Evolutionary conservation across 2,797 vertebrate genomes (phyloP), one percentile per base, ranked within the genome.

Genomic region (Liasis olivaceus): DNA sequence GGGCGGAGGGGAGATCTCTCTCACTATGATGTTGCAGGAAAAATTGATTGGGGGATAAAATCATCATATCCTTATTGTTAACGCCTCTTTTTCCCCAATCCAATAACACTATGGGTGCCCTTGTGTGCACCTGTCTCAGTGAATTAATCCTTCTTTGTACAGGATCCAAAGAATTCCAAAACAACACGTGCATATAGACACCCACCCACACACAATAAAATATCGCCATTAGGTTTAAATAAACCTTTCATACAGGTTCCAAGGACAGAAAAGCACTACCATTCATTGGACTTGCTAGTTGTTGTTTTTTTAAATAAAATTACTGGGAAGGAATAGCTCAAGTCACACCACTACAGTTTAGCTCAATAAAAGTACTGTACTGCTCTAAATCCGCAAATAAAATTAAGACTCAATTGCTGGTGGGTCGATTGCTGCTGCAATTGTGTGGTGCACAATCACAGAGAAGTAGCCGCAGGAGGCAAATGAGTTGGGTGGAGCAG

Each of bases 311-410:
- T 87, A 90, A 93, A 91, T 91, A 94, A 93, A 92, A 66, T 0
- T 60, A 90, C 0, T 94, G 93, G 66, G 42, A 95, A 95, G 11
- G n/a, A 42, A 4, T 24, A 26, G 14, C 89, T 94, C 94, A 93
- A 77, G 47, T 91, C 92, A 94, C 54, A 66, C 91, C 91, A 92
- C 94, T 72, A 90, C 93, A 90, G 56, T 92, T 93, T 81, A 77
- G 89, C 91, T 94, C 91, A 95, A 94, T 91, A 96, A 95, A 95
- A 94, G 89, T 89, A 88, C 90, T 56, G 91, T 91, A 91, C 95
- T 69, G 28, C 88, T 89, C 56, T 94, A 72, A 47, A 90, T 93
- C 92, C 92, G 17, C 93, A 92, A 91, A 94, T 89, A 86, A 95
- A 26, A 14, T 20, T 6, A 26, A 89, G 54, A n/a, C 64, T 28